Conservation (phyloP, 2,113 vertebrate species). For the Sinosuthora webbiana region DNA sequence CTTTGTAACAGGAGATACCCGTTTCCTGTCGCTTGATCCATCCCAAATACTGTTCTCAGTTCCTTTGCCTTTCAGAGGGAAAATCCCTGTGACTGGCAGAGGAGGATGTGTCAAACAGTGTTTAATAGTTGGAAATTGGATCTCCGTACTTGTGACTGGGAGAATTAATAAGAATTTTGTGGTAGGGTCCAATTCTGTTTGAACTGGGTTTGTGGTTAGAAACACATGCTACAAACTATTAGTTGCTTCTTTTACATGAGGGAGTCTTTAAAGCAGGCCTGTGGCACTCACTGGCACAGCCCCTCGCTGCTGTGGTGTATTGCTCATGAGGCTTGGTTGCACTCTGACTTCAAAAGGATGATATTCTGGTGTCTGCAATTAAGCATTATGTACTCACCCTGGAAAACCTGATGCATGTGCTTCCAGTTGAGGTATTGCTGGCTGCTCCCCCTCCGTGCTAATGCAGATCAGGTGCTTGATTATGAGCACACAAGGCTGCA, state of each 20-base stretch:
- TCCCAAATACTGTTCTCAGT: neutral
- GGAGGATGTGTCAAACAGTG: neutral
- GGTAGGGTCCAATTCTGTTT: neutral
- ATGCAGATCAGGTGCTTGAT: neutral
- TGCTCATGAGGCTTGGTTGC: neutral
- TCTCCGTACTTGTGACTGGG: neutral
- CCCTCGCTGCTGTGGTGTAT: neutral
- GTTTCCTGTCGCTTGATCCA: fast-evolving
- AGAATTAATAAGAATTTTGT: neutral
- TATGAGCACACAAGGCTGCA: neutral
- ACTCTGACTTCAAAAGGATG: neutral
- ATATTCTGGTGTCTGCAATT: neutral
- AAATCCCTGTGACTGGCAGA: neutral
- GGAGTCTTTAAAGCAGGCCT: neutral
- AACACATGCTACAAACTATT: neutral
- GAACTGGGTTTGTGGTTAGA: neutral
- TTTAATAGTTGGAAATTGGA: neutral
- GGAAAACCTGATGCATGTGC: neutral
- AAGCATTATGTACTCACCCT: neutral
- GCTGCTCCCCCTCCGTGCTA: neutral
- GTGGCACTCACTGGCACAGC: neutral
- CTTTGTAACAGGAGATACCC: neutral
- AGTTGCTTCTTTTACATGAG: neutral
- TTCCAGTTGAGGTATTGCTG: neutral
- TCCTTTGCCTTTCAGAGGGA: neutral